These are phyloP conservation scores for Spatulosminthurus flaviceps DNA, from an alignment of 2,888 invertebrate species.

Conservation along the genomic window DNA sequence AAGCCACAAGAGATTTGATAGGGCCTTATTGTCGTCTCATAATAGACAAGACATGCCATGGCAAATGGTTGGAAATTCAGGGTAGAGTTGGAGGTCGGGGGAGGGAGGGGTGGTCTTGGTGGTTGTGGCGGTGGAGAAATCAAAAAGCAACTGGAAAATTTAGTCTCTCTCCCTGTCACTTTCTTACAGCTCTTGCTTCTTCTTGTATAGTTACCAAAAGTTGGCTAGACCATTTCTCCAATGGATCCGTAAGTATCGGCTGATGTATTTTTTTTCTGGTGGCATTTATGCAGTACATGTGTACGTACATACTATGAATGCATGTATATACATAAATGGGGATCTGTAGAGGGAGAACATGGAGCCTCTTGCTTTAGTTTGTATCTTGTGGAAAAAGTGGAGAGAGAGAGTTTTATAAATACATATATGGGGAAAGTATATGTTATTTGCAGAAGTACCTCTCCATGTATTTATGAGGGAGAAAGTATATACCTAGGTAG, in stretches of 20 bases:
- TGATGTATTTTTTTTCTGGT: background rate
- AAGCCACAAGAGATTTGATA: slow-evolving; percentile 46
- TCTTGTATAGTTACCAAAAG: background rate
- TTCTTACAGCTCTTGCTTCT: background rate
- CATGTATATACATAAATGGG: too few relatives aligned
- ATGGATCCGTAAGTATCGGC: slow-evolving; percentile 13
- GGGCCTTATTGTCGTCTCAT: slow-evolving; percentile 35
- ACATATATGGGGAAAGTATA: too few relatives aligned
- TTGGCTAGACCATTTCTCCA: background rate
- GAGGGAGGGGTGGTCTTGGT: background rate
- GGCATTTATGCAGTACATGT: too few relatives aligned
- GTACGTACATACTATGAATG: too few relatives aligned
- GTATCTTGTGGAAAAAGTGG: too few relatives aligned
- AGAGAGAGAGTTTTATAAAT: too few relatives aligned
- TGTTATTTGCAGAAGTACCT: too few relatives aligned
- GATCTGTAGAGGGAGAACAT: too few relatives aligned
- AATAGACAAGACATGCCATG: slow-evolving; percentile 34
- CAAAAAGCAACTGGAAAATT: slow-evolving; percentile 11
- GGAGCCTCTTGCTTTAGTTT: too few relatives aligned
- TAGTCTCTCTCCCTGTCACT: background rate
- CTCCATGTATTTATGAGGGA: too few relatives aligned
- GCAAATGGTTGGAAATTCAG: slow-evolving; percentile 10
- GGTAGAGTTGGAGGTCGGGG: background rate
- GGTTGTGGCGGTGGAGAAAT: background rate
- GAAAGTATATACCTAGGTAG: background rate